Evolutionary conservation across 2,113 vertebrate genomes (phyloP), one percentile per base, ranked within the genome.

Genomic region (Anguilla japonica): DNA sequence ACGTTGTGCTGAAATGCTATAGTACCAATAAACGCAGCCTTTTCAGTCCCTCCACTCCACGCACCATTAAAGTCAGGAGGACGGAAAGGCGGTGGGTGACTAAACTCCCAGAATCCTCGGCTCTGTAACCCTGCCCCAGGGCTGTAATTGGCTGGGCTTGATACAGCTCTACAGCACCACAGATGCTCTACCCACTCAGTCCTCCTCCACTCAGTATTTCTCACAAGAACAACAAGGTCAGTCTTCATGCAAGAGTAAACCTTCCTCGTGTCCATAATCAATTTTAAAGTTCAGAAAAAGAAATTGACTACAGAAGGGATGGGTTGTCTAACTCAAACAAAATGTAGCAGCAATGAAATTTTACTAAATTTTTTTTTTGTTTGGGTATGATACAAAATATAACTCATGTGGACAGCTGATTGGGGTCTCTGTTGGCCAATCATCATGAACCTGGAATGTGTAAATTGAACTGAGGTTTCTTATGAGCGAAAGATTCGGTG

Each of bases 141-240:
- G 71, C 71, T 34, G 71, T 34, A n/a, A 75, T 75, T n/a, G 71
- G 71, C 71, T 2, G 22, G 60, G 2, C 20, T 67, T 0, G 18
- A 60, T 15, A 15, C 56, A 14, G 14, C 56, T 20, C 18, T 5
- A 20, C 60, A 14, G 50, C 50, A 14, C 60, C 22, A 9, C 60
- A 67, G 60, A 67, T 67, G 22, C 18, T 26, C 3, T 5, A 34
- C 71, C 71, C 71, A 75, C 71, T 75, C 71, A 75, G 26, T 75
- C 71, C 71, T 75, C 71, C 71, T 75, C 71, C 71, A 75, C 71
- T 75, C 71, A 34, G 26, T 75, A 75, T 75, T 75, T 75, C 71
- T 13, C 71, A n/a, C 71, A 15, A 29, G 26, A n/a, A 34, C 71
- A 75, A 34, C n/a, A 34, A 11, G 26, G 26, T 75, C n/a, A n/a